A percentile compares a stretch with the other conserved stretches of the same genome.
phyloP scores from a whole-genome alignment of 2,888 invertebrate genomes.

The Brachyptera risi region DNA sequence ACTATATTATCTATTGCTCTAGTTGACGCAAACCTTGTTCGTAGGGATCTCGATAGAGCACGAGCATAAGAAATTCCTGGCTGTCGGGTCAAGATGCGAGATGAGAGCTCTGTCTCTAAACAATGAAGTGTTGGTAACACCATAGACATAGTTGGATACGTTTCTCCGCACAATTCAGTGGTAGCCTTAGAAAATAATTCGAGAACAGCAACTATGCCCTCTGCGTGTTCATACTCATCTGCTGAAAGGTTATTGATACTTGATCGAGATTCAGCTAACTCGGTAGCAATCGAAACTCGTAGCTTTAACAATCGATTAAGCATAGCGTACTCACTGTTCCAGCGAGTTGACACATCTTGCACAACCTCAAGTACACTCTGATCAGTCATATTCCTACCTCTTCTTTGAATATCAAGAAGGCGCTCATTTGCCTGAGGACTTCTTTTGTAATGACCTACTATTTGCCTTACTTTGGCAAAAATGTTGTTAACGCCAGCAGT shows the following conservation, averaged over 20 bases:
- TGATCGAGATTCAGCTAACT: slow-evolving; percentile 3
- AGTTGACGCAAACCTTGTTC: neutral
- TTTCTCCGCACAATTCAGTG: slow-evolving; percentile 3
- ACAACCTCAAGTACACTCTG: neutral
- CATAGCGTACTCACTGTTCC: slow-evolving; percentile 12
- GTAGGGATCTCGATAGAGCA: neutral
- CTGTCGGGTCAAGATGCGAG: neutral
- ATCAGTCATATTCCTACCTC: neutral
- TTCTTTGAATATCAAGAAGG: neutral
- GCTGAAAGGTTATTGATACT: slow-evolving; percentile 1
- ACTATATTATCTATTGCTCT: neutral
- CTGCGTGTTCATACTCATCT: neutral
- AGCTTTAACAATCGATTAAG: neutral
- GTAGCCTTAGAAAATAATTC: neutral
- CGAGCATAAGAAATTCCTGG: neutral
- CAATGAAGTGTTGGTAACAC: slow-evolving; percentile 7
- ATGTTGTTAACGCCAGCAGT: neutral
- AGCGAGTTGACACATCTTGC: slow-evolving; percentile 3
- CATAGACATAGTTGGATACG: slow-evolving; percentile 11
- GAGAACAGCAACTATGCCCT: slow-evolving; percentile 4
- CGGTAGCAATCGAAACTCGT: neutral
- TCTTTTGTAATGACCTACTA: slow-evolving; percentile 11
- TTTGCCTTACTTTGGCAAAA: no score
- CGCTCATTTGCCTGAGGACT: slow-evolving; percentile 10
- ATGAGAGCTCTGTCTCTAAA: neutral